Conservation (phyloP, 2,797 vertebrate genomes). For the Thunnus albacares region DNA sequence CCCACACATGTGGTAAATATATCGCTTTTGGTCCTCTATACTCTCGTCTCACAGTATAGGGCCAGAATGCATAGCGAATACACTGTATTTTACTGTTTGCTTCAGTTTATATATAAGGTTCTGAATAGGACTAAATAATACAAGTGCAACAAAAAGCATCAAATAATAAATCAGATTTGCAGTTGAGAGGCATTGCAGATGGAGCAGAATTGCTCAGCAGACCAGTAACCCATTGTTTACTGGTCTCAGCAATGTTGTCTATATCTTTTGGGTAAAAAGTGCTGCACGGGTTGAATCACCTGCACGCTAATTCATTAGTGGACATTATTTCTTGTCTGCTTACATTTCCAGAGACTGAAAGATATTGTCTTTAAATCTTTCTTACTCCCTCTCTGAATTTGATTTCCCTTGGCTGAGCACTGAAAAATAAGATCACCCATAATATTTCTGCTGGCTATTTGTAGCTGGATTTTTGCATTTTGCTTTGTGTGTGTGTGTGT, state of each 20-base stretch:
- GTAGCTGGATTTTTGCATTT: conserved; percentile 28
- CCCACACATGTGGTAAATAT: background rate
- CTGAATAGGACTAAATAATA: background rate
- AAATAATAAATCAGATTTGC: background rate
- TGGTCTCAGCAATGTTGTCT: background rate
- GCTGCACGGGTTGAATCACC: conserved; percentile 3
- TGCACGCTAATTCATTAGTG: background rate
- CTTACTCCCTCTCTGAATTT: background rate
- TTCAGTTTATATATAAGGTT: background rate
- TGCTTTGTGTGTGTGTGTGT: conserved; percentile 16
- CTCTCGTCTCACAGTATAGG: background rate
- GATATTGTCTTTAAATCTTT: background rate
- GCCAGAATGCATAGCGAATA: background rate
- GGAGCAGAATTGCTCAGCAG: conserved; percentile 3
- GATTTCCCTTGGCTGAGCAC: conserved; percentile 13
- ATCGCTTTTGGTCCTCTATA: background rate
- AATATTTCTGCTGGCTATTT: conserved; percentile 19
- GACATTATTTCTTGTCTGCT: background rate
- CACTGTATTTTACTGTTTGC: background rate
- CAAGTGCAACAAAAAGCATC: background rate
- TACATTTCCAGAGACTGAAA: background rate
- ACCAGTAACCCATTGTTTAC: background rate
- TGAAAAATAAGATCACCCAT: conserved; percentile 28
- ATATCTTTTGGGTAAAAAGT: background rate
- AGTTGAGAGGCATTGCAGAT: background rate